phyloP scores from a whole-genome alignment of 1,140 invertebrate genomes.

The Drosophila biarmipes region DNA sequence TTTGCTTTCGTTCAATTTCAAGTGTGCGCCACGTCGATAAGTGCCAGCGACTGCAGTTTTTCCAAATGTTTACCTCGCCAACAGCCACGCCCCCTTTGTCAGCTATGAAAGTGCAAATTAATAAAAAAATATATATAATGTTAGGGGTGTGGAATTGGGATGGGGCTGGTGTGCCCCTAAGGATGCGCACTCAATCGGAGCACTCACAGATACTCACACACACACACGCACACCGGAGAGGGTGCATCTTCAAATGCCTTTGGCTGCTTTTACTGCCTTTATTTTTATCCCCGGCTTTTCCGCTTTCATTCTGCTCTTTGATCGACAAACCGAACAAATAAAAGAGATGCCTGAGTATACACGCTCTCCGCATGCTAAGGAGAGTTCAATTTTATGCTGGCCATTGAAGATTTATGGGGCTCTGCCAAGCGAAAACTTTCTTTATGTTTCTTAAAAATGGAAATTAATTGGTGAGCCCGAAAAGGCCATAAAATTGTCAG shows the following conservation, averaged over 20 bases:
- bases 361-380: neutral
- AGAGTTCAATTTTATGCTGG: slow-evolving; percentile 8
- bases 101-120: slow-evolving; percentile 46
- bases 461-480: neutral
- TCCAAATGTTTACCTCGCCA: slow-evolving; percentile 41
- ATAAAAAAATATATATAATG: slow-evolving; percentile 35
- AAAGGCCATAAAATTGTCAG: neutral
- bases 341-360: slow-evolving; percentile 5
- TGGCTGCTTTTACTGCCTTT: slow-evolving; percentile 25
- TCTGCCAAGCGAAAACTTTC: neutral
- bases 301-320: slow-evolving; percentile 11
- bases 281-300: slow-evolving; percentile 32
- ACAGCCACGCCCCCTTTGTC: slow-evolving; percentile 6
- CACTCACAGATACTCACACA: slow-evolving; percentile 36
- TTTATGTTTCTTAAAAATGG: neutral
- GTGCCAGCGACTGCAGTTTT: slow-evolving; percentile 50
- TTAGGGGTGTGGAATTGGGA: too few relatives aligned
- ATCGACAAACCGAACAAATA: slow-evolving; percentile 38
- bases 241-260: slow-evolving; percentile 14
- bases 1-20: slow-evolving; percentile 69
- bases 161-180: slow-evolving; percentile 41
- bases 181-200: slow-evolving; percentile 54
- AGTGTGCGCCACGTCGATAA: slow-evolving; percentile 62
- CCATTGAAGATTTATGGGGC: neutral
- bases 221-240: slow-evolving; percentile 6